Percentiles rank a stretch among this genome's conserved stretches.
phyloP scores from a whole-genome alignment of 2,797 vertebrate species.

The Rhyacichthys aspro region DNA sequence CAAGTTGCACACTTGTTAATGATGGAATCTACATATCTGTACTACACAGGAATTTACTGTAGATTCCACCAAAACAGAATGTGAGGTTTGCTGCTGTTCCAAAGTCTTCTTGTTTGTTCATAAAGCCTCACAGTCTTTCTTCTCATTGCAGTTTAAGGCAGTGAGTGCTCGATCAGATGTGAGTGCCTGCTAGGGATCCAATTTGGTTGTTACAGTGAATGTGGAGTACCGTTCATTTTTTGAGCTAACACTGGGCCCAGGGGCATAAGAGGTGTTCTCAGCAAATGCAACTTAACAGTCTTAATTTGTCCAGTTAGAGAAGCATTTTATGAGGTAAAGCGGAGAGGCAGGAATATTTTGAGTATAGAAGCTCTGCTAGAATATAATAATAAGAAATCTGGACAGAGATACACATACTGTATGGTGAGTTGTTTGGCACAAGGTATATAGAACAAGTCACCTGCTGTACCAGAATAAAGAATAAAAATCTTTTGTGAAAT shows the following conservation, averaged over 20 bases:
- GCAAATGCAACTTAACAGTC: not conserved
- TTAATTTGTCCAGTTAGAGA: too few species aligned
- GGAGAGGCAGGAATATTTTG: too few species aligned
- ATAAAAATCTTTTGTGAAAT: constrained; percentile 83
- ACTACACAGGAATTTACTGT: constrained; percentile 72
- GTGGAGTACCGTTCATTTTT: constrained; percentile 65
- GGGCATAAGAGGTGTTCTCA: too few species aligned
- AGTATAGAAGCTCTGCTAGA: too few species aligned
- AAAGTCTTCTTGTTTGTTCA: constrained; percentile 69
- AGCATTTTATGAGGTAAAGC: too few species aligned
- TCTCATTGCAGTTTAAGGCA: constrained; percentile 54
- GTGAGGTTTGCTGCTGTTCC: constrained; percentile 60
- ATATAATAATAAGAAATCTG: too few species aligned
- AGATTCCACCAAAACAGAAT: constrained; percentile 81
- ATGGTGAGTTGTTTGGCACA: too few species aligned
- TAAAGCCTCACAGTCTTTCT: constrained; percentile 61
- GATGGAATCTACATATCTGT: constrained; percentile 75
- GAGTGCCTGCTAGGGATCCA: constrained; percentile 54
- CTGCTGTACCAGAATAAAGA: constrained; percentile 63
- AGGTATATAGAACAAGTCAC: constrained; percentile 72
- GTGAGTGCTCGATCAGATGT: constrained; percentile 64
- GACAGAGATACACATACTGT: too few species aligned
- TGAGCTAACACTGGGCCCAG: constrained; percentile 24
- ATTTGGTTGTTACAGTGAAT: constrained; percentile 49
- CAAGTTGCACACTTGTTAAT: constrained; percentile 80